Base-by-base conservation (phyloP, 2,113 vertebrate genomes). In the Hemicordylus capensis region DNA sequence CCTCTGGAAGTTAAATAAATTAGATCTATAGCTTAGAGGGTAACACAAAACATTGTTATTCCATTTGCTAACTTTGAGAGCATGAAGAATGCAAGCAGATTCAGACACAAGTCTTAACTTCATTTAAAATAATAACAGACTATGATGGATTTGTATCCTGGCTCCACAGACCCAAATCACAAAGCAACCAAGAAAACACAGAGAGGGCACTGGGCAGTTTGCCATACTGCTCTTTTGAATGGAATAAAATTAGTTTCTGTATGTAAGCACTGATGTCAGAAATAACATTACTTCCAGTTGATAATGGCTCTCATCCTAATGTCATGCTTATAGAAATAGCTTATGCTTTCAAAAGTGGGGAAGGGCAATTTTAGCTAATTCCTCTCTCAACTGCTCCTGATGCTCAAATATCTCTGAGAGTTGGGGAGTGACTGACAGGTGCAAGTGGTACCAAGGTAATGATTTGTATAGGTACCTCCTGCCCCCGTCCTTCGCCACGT, bases 1-100 rank as follows among this genome's bases (percentile, higher is more conserved):
- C 83, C 0, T 63, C 93, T 91, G 93, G 91, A 93, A 92, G 87
- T 90, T 90, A 93, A 89, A 92, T 94, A 91, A 94, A 90, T 93
- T 88, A 92, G 89, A 92, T 89, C 87, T 87, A 87, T 88, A 90
- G 88, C 84, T 93, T 91, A 85, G 85, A 89, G 80, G 90, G 81
- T 87, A 89, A 94, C 85, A 87, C 85, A 92, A 94, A 91, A 84
- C 87, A 91, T 90, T 87, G 88, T 90, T 90, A 88, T 93, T 59
- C 88, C 90, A 91, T 94, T 90, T 92, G 77, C 83, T 90, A 91
- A 87, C 14, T 12, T 91, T 88, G 78, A 74, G 93, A 81, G 90
- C 72, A 92, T 85, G 91, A 91, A 93, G 93, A 83, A 24, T 89
- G 83, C 86, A 89, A 86, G 80, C 83, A 77, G 88, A n/a, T 64